These are phyloP conservation scores for Lepus americanus DNA, from an alignment of 2,113 vertebrate genomes.

Conservation along the genomic window DNA sequence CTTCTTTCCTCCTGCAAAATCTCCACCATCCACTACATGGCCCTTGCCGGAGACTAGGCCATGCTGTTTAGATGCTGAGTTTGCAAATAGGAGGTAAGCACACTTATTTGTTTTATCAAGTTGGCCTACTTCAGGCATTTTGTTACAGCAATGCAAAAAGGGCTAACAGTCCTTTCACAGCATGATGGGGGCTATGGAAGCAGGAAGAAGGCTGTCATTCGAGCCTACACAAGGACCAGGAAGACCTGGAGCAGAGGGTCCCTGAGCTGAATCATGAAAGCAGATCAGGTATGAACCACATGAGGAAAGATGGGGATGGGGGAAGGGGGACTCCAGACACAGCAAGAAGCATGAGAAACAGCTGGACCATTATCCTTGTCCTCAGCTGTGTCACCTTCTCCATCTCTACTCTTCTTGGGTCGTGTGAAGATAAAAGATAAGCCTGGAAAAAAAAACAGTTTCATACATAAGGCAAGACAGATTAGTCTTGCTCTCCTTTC, in stretches of 20 bases:
- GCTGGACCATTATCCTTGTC: not conserved
- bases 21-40: too few relatives aligned
- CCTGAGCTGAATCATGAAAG: not conserved
- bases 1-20: too few relatives aligned
- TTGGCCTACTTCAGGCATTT: too few relatives aligned
- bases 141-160: too few relatives aligned
- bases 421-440: slow-evolving; percentile 67
- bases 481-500: slow-evolving; percentile 55
- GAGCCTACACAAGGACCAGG: not conserved
- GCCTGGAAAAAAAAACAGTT: not conserved
- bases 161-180: not conserved
- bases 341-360: rapidly evolving
- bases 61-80: too few relatives aligned
- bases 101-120: too few relatives aligned
- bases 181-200: too few relatives aligned
- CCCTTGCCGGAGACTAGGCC: too few relatives aligned
- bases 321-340: too few relatives aligned
- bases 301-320: not conserved
- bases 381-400: not conserved
- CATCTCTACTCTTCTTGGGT: not conserved
- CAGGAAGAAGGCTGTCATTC: not conserved
- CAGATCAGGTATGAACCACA: rapidly evolving
- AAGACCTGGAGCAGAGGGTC: not conserved
- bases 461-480: slow-evolving; percentile 45
- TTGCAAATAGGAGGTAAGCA: too few relatives aligned